Percentiles rank a stretch among this genome's conserved stretches.
These are phyloP conservation scores for Laspeyria flexula DNA, from an alignment of 2,888 invertebrate species.

Conservation along the genomic window DNA sequence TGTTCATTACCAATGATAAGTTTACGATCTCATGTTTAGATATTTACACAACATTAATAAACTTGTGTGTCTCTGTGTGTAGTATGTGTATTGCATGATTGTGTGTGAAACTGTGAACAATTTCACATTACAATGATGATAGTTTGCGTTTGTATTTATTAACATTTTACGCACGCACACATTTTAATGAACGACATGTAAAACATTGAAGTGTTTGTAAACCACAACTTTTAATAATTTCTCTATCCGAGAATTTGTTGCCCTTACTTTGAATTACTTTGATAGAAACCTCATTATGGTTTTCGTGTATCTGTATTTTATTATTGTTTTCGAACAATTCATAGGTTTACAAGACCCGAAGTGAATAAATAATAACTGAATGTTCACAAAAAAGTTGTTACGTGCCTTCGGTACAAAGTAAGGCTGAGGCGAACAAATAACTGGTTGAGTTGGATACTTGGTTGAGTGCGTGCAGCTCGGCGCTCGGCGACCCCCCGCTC, in stretches of 20 bases:
- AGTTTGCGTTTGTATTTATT: constrained; percentile 33
- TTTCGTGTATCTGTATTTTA: constrained; percentile 26
- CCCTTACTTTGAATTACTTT: constrained; percentile 27
- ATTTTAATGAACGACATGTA: constrained; percentile 27
- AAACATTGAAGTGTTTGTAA: constrained; percentile 41
- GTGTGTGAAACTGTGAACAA: constrained; percentile 15
- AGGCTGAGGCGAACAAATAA: constrained; percentile 60
- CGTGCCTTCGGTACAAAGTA: constrained; percentile 57
- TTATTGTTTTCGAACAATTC: constrained; percentile 38
- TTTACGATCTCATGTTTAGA: constrained; percentile 42
- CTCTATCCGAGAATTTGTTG: constrained; percentile 22
- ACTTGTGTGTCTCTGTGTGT: too few species aligned
- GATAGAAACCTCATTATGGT: constrained; percentile 18
- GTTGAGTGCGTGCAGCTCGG: constrained; percentile 76
- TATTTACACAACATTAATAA: constrained; percentile 33
- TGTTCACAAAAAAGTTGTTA: constrained; percentile 44
- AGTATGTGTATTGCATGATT: constrained; percentile 2
- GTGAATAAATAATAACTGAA: constrained; percentile 42
- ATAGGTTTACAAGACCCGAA: constrained; percentile 32
- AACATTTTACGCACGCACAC: constrained; percentile 35
- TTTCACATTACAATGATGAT: constrained; percentile 31
- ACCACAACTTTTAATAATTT: constrained; percentile 37
- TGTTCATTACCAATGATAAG: constrained; percentile 44
- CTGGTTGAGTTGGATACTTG: constrained; percentile 70
- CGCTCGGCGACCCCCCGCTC: constrained; percentile 73